Conservation (phyloP, 1,140 invertebrate species). For the Pogonomyrmex californicus region DNA sequence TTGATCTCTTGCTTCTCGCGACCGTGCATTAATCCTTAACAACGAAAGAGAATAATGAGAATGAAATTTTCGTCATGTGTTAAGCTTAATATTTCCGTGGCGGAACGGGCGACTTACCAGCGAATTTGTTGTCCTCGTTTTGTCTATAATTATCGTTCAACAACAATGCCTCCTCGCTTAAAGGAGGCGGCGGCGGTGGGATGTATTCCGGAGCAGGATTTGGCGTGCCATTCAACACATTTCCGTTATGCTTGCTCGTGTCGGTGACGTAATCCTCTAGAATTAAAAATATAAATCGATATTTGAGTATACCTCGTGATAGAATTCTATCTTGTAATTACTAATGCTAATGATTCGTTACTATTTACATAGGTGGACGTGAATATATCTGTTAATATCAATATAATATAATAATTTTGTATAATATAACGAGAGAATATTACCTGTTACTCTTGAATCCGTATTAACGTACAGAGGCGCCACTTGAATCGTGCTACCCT, state of each 20-base stretch:
- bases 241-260: slow-evolving; percentile 75
- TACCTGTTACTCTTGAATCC: slow-evolving; percentile 79
- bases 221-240: slow-evolving; percentile 70
- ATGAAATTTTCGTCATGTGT: slow-evolving; percentile 18
- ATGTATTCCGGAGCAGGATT: slow-evolving; percentile 83
- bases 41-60: background rate
- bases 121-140: slow-evolving; percentile 82
- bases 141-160: slow-evolving; percentile 80
- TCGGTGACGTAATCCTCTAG: slow-evolving; percentile 66
- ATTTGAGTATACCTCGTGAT: background rate
- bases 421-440: slow-evolving; percentile 1
- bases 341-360: background rate
- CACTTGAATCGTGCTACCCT: slow-evolving; percentile 77
- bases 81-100: background rate
- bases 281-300: slow-evolving; percentile 15
- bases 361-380: background rate
- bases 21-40: slow-evolving; percentile 90
- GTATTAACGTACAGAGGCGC: slow-evolving; percentile 86
- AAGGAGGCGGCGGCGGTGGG: slow-evolving; percentile 82
- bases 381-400: background rate
- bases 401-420: background rate
- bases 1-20: slow-evolving; percentile 96
- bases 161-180: slow-evolving; percentile 76
- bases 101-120: slow-evolving; percentile 66
- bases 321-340: background rate